Evolutionary conservation across 1,140 invertebrate species (phyloP).

Genomic region (Arion vulgaris): DNA sequence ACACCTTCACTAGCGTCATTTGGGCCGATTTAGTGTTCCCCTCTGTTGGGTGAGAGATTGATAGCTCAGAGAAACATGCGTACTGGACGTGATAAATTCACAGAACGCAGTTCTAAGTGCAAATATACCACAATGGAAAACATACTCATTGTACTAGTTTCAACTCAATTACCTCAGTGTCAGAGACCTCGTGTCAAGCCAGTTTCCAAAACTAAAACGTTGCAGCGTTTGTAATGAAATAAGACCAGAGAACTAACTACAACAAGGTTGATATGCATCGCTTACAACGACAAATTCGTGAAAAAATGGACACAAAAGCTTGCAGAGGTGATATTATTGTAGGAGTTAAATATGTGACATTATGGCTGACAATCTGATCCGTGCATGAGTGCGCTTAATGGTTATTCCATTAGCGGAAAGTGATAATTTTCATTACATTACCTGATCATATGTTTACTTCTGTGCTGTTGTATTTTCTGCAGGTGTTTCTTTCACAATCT

Average conservation of each 20-base stretch:
- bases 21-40: neutral
- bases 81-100: slow-evolving; percentile 31
- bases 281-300: too few relatives aligned
- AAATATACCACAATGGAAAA: slow-evolving; percentile 28
- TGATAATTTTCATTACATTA: neutral
- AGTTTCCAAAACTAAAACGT: slow-evolving; percentile 18
- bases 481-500: neutral
- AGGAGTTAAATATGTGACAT: neutral
- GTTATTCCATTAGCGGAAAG: neutral
- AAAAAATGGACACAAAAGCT: neutral
- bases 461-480: neutral
- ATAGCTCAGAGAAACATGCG: slow-evolving; percentile 33
- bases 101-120: slow-evolving; percentile 28
- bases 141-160: slow-evolving; percentile 30
- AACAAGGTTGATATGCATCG: neutral
- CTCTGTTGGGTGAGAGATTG: neutral
- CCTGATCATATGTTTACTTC: neutral
- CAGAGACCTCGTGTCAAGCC: neutral
- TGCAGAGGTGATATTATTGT: neutral
- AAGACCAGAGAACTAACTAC: neutral
- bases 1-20: slow-evolving; percentile 30
- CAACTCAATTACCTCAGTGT: slow-evolving; percentile 24
- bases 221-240: neutral
- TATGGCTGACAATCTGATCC: neutral
- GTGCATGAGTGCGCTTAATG: neutral